Conservation (phyloP, 2,113 vertebrate species). For the Bufo bufo region DNA sequence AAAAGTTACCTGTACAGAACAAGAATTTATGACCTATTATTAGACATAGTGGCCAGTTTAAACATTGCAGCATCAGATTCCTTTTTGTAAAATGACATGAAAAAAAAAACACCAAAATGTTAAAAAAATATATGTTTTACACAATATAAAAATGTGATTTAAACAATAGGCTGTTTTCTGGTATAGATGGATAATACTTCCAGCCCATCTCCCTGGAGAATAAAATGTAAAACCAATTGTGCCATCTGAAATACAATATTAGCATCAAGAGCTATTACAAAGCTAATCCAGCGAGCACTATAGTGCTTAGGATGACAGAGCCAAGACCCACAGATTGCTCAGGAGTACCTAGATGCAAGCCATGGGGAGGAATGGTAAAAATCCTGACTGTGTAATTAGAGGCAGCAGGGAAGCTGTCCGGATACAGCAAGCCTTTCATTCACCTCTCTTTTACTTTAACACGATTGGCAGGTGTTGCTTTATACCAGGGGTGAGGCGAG, state of each 20-base stretch:
- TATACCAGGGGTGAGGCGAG: constrained; percentile 71
- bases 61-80: too few species aligned
- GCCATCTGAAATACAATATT: constrained; percentile 71
- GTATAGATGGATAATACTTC: constrained; percentile 73
- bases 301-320: constrained; percentile 72
- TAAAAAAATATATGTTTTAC: too few species aligned
- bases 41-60: too few species aligned
- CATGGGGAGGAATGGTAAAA: constrained; percentile 73
- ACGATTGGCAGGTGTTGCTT: constrained; percentile 74
- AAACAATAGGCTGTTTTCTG: constrained; percentile 46
- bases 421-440: constrained; percentile 71
- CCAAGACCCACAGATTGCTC: constrained; percentile 69
- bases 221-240: constrained; percentile 68
- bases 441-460: constrained; percentile 69
- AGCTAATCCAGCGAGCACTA: constrained; percentile 70
- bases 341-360: constrained; percentile 62
- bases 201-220: constrained; percentile 70
- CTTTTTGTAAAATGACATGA: too few species aligned
- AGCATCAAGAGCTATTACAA: constrained; percentile 81
- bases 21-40: too few species aligned
- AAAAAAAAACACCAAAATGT: too few species aligned
- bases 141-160: too few species aligned
- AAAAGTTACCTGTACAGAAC: too few species aligned
- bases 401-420: constrained; percentile 75
- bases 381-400: constrained; percentile 78